Evolutionary conservation across 2,888 invertebrate genomes (phyloP), one percentile per base, ranked within the genome.

Genomic region (Apantesis nais): DNA sequence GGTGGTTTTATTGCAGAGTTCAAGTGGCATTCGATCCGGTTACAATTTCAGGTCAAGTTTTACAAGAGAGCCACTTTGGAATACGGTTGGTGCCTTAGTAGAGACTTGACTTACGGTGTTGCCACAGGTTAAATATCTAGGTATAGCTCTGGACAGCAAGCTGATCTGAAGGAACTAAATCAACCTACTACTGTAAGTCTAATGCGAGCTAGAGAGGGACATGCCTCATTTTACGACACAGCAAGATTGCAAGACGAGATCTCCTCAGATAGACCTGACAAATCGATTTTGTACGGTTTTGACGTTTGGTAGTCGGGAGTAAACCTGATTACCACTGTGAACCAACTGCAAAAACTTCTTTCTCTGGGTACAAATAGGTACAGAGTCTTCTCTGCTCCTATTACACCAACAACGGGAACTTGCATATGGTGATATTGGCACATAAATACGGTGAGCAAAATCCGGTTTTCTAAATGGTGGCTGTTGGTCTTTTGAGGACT

Each of bases 21-120:
- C 22, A 61, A 82, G 77, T 66, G 73, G 31, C 64, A 70, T 76
- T 72, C 72, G 72, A 79, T 82, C 74, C 64, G 68, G 73, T 76
- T 63, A 63, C 41, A 72, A 65, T 82, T 79, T 66, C 82, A 79
- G 79, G 82, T 82, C 80, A 80, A 82, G 80, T 70, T 79, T 70
- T 77, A 70, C 19, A 73, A 44, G 52, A 80, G 75, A 62, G 68
- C 39, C 67, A 31, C 73, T 79, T 64, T 41, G 4, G 34, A 71
- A 70, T 75, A 75, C 73, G 74, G 70, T 72, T 75, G 77, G 72
- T 72, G 80, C 70, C 74, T 71, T 74, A 80, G 75, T 77, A 48
- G 80, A 66, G 75, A 62, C 58, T 69, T 67, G 62, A 39, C 31
- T 63, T 60, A 79, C 37, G 66, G 64, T 29, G 62, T 19, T 52